Evolutionary conservation across 1,140 invertebrate genomes (phyloP), one percentile per base, ranked within the genome.

Genomic region (Holcopasites calliopsidis): DNA sequence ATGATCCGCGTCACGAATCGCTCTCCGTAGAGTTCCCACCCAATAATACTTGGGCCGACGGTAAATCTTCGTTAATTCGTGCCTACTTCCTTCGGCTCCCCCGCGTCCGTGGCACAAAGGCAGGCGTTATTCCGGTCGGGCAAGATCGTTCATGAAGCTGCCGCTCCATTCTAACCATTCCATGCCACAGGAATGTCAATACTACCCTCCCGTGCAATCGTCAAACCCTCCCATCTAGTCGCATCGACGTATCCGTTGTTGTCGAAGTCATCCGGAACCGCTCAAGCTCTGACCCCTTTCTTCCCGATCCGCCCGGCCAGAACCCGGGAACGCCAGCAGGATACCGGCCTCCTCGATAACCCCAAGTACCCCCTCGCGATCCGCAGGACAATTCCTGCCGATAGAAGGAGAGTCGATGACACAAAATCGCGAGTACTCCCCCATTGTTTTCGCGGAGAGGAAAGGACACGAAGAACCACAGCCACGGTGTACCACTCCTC

Each of bases 391-490:
- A 82, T 82, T 74, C 76, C 70, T 26, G 40, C 50, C 61, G 61
- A 54, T 66, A 55, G 77, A 35, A 44, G 47, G 52, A 28, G 49
- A 79, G 79, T 72, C 77, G 82, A 82, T 85, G 85, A 83, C 82
- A 78, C 85, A 72, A 80, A 85, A 85, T 85, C 82, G 84, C 82
- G 74, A 84, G 84, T 85, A 82, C 84, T 82, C 82, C 64, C 4
- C 72, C 65, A 86, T 86, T 86, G 85, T 86, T 86, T 85, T 82
- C 79, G 50, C 44, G 72, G 10, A 80, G 64, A 77, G 77, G 42
- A 71, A 65, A 77, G 71, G 75, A 62, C 61, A 78, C 79, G 65
- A 52, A 28, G 57, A 54, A 57, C n/a, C 18, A n/a, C 52, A 52
- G 47, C 21, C 40, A 28, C 18, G 42, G 73, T n/a, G 65, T 31